Conservation (phyloP, 2,797 vertebrate species). For the Chlorospingus semifuscus region DNA sequence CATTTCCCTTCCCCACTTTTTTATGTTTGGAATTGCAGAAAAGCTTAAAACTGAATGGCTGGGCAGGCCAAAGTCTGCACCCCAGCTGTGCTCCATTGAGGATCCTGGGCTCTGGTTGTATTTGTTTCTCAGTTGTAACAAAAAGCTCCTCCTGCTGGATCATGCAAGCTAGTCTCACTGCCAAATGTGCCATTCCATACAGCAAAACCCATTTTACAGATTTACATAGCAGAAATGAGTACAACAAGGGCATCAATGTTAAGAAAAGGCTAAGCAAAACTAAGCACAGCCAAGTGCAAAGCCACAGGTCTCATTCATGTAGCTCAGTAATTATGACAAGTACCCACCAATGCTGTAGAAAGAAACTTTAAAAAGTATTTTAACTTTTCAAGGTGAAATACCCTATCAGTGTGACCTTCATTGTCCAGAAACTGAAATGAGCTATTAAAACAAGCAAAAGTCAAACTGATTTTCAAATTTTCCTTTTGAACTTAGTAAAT, state of each 20-base stretch:
- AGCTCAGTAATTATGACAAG: background rate
- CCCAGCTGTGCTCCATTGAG: background rate
- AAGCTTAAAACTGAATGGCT: background rate
- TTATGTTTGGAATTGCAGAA: background rate
- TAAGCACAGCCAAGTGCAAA: background rate
- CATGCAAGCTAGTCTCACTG: background rate
- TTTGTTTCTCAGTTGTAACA: background rate
- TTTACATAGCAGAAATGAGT: background rate
- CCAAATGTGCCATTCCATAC: background rate
- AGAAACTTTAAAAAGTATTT: background rate
- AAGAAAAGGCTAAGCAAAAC: background rate
- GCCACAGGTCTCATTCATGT: background rate
- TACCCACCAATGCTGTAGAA: background rate
- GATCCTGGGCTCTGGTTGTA: background rate
- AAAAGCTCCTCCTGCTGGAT: slow-evolving; percentile 1
- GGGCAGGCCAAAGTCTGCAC: background rate
- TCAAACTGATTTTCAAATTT: background rate
- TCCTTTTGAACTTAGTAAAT: slow-evolving; percentile 7
- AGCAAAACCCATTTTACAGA: accelerated
- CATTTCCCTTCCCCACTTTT: background rate
- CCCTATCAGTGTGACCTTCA: background rate
- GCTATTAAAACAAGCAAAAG: background rate
- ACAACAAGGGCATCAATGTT: background rate
- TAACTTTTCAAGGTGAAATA: background rate
- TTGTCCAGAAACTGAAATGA: background rate